Evolutionary conservation across 2,113 vertebrate genomes (phyloP).

Genomic region (Podarcis cretensis): DNA sequence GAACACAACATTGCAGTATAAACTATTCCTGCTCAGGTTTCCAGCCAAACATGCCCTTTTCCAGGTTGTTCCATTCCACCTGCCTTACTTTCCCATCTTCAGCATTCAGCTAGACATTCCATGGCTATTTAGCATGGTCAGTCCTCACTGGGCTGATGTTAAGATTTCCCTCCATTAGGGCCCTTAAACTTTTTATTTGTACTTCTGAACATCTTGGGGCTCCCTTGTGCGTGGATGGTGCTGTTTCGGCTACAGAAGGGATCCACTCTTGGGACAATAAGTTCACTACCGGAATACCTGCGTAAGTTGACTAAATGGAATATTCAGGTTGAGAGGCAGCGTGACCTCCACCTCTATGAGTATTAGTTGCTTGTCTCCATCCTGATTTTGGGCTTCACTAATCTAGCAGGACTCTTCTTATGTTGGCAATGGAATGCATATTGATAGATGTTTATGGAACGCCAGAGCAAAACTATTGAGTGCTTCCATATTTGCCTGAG

Average conservation of each 20-base stretch:
- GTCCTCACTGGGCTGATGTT: not conserved
- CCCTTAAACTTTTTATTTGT: not conserved
- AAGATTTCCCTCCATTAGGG: not conserved
- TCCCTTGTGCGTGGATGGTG: no score
- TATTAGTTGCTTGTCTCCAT: not conserved
- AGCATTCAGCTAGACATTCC: not conserved
- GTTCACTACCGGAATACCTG: not conserved
- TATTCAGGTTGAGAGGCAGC: not conserved
- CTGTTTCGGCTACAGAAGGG: no score
- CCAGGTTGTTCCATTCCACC: not conserved
- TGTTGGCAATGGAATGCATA: not conserved
- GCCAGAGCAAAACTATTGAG: not conserved
- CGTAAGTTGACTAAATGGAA: not conserved
- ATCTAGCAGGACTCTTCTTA: no score
- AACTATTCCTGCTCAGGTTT: not conserved
- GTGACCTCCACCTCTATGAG: not conserved
- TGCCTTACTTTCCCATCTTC: no score
- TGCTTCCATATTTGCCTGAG: not conserved
- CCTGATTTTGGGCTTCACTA: not conserved
- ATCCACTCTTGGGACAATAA: no score
- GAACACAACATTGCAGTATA: not conserved
- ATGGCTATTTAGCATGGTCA: no score
- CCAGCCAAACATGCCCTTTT: not conserved
- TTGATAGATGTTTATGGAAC: no score
- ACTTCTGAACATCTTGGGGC: not conserved